These are phyloP conservation scores for Zaprionus bogoriensis DNA, from an alignment of 2,888 invertebrate genomes.

Conservation along the genomic window DNA sequence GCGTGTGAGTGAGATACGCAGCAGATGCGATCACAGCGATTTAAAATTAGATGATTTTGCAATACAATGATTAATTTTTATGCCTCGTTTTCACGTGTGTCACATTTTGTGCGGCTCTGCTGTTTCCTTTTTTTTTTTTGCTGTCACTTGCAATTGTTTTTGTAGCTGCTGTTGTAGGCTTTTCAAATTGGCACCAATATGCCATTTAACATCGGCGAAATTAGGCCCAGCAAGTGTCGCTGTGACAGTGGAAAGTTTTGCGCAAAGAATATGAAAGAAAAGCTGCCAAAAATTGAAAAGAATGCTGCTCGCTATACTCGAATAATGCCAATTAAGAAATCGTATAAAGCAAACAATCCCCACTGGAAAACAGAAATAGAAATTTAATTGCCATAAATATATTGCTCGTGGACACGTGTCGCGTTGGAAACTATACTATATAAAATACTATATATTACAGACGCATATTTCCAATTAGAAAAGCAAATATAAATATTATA, in stretches of 20 bases:
- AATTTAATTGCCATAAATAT: too few species aligned
- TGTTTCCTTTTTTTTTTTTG: constrained; percentile 3
- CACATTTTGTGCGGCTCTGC: background rate
- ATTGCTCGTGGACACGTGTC: too few species aligned
- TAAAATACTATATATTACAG: too few species aligned
- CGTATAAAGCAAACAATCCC: too few species aligned
- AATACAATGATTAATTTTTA: constrained; percentile 61
- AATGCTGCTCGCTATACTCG: background rate
- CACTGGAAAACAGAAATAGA: too few species aligned
- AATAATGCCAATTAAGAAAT: background rate
- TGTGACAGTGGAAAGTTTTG: constrained; percentile 46
- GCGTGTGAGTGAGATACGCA: background rate
- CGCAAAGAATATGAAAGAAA: background rate
- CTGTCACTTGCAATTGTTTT: background rate
- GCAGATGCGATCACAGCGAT: constrained; percentile 27
- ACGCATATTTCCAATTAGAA: too few species aligned
- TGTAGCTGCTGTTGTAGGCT: constrained; percentile 16
- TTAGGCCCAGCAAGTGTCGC: constrained; percentile 36
- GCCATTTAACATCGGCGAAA: constrained; percentile 45
- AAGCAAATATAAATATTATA: too few species aligned
- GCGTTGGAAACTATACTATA: too few species aligned
- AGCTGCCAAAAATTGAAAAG: background rate
- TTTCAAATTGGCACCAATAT: constrained; percentile 66
- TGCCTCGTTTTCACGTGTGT: constrained; percentile 5
- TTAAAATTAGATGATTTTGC: constrained; percentile 68